Conservation (phyloP, 2,888 invertebrate genomes). For the Drosophila peninsularis region DNA sequence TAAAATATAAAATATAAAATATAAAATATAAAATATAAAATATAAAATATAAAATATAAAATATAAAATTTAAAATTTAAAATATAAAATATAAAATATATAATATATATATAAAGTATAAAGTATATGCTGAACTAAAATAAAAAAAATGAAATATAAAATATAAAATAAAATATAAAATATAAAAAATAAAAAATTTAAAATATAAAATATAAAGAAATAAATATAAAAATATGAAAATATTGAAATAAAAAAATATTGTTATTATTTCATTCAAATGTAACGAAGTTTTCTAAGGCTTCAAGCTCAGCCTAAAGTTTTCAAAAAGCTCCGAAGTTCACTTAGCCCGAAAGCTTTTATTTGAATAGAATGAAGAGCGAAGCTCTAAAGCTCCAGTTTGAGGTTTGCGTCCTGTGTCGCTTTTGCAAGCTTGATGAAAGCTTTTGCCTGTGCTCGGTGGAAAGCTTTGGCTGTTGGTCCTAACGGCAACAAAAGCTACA, state of each 20-base stretch:
- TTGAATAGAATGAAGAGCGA: background rate
- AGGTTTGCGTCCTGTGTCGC: conserved; percentile 7
- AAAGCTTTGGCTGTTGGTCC: background rate
- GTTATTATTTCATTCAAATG: background rate
- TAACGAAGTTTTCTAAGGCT: background rate
- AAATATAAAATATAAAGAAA: background rate
- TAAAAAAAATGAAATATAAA: background rate
- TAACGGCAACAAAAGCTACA: conserved; percentile 12
- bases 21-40: background rate
- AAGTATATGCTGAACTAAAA: background rate
- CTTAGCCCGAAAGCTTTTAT: background rate
- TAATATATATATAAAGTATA: background rate
- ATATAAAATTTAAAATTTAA: background rate
- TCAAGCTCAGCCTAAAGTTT: background rate
- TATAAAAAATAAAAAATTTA: background rate
- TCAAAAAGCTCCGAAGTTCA: background rate
- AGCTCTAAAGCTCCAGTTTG: background rate
- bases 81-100: background rate
- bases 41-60: background rate
- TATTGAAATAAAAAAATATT: background rate
- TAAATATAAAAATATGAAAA: background rate
- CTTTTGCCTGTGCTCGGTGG: background rate
- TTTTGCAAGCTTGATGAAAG: background rate
- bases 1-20: background rate
- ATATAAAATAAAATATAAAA: background rate